phyloP scores from a whole-genome alignment of 2,888 invertebrate genomes.

The Leptinotarsa rubiginosa region DNA sequence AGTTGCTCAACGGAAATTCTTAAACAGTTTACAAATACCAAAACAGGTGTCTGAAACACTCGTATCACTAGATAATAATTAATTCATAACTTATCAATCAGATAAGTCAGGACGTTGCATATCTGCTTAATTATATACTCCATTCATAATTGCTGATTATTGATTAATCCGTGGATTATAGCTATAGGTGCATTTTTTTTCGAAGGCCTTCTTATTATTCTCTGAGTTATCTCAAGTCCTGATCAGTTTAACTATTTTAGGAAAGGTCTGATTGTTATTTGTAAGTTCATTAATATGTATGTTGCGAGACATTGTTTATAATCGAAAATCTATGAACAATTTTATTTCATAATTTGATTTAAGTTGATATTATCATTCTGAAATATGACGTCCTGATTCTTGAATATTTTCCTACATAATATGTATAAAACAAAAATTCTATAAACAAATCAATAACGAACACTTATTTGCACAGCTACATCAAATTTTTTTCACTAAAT shows the following conservation, averaged over 20 bases:
- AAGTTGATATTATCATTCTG: too few relatives aligned
- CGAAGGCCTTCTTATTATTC: slow-evolving; percentile 26
- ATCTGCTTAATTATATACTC: slow-evolving; percentile 37
- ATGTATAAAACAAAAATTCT: too few relatives aligned
- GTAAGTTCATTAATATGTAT: slow-evolving; percentile 9
- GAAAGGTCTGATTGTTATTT: background rate
- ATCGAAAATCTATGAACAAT: background rate
- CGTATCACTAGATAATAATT: slow-evolving; percentile 40
- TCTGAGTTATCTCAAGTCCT: slow-evolving; percentile 5
- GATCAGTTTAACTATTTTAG: slow-evolving; percentile 8
- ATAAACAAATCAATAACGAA: too few relatives aligned
- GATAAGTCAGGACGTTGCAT: slow-evolving; percentile 38
- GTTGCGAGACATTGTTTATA: background rate
- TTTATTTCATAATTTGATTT: background rate
- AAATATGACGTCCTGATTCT: too few relatives aligned
- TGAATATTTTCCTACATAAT: too few relatives aligned
- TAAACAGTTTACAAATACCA: slow-evolving; percentile 24
- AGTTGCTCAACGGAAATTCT: slow-evolving; percentile 26
- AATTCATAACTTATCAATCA: slow-evolving; percentile 42
- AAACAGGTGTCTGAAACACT: slow-evolving; percentile 37
- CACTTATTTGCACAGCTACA: too few relatives aligned
- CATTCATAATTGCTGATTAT: slow-evolving; percentile 38
- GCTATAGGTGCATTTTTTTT: slow-evolving; percentile 34
- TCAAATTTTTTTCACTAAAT: too few relatives aligned
- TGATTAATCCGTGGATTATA: slow-evolving; percentile 39